phyloP scores from a whole-genome alignment of 1,140 invertebrate species.

The Eulimnadia texana region DNA sequence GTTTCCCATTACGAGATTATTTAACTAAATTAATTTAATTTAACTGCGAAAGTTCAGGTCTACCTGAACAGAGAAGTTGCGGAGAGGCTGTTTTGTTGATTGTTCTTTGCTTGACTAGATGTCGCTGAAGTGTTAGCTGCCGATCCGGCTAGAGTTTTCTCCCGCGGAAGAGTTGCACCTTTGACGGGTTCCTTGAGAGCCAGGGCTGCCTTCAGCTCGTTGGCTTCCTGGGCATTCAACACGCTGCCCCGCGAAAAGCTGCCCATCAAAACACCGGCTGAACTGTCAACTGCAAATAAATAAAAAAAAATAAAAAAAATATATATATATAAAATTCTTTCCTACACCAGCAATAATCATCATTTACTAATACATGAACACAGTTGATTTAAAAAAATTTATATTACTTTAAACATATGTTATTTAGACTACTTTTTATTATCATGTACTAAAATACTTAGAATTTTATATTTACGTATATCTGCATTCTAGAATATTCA shows the following conservation, averaged over 20 bases:
- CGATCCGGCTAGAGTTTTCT: not conserved
- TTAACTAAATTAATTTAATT: too few species aligned
- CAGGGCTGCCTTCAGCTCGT: conserved; percentile 11
- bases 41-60: not conserved
- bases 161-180: conserved; percentile 11
- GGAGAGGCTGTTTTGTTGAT: not conserved
- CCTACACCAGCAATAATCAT: too few species aligned
- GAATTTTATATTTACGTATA: too few species aligned
- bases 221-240: conserved; percentile 14
- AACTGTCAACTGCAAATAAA: conserved; percentile 35
- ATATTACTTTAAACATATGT: too few species aligned
- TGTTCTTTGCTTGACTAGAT: conserved; percentile 5
- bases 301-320: conserved; percentile 10
- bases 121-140: not conserved
- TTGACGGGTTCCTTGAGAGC: conserved; percentile 3
- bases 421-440: too few species aligned
- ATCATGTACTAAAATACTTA: too few species aligned
- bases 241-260: conserved; percentile 23
- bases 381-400: too few species aligned
- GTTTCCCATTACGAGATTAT: not conserved
- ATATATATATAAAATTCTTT: conserved; percentile 8
- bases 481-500: too few species aligned
- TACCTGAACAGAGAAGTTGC: conserved; percentile 6
- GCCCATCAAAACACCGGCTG: conserved; percentile 43
- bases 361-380: too few species aligned